Base-by-base conservation (phyloP, 2,797 vertebrate genomes). In the Rhinophrynus dorsalis region DNA sequence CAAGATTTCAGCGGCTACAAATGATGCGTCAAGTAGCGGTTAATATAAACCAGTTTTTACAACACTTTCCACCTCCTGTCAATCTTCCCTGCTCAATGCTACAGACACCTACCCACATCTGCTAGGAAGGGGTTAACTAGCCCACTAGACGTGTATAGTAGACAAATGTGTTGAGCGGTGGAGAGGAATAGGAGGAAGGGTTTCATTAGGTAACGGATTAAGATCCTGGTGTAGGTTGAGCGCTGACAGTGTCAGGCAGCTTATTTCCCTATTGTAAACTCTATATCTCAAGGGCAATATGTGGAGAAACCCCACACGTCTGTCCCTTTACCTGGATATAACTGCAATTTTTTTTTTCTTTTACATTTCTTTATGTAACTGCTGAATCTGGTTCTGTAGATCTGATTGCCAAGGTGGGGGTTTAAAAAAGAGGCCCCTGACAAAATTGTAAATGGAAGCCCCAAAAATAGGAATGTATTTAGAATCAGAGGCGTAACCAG, bases 211-310 rank as follows among this genome's bases (percentile, higher is more conserved):
- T 50, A 71, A 55, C 24, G 59, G 59, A 57, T 57, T 71, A 63
- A 54, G 52, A 12, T 18, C 13, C 21, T 21, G 20, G 68, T 72
- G 68, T 50, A 38, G 44, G 6, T 47, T 57, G 68, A 72, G 60
- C 68, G 68, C 38, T 72, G 68, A 72, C 68, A 64, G 60, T 37
- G 38, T 44, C 68, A 64, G 68, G 60, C 64, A 72, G 23, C 29
- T 30, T 15, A 50, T 57, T 65, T 57, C 60, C 33, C 37, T 21
- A 18, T 23, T 33, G 17, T 30, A 30, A 44, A 35, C 52, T 32
- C 32, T 24, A 56, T 48, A 29, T 35, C 40, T 56, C 56, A 17
- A 48, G 18, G 68, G 68, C 13, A 7, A 23, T 37, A 17, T n/a
- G 27, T 38, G 33, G 18, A 38, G 64, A 51, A 11, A 12, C 47